Conservation (phyloP, 2,888 invertebrate genomes). For the Sarcophaga subvicina region DNA sequence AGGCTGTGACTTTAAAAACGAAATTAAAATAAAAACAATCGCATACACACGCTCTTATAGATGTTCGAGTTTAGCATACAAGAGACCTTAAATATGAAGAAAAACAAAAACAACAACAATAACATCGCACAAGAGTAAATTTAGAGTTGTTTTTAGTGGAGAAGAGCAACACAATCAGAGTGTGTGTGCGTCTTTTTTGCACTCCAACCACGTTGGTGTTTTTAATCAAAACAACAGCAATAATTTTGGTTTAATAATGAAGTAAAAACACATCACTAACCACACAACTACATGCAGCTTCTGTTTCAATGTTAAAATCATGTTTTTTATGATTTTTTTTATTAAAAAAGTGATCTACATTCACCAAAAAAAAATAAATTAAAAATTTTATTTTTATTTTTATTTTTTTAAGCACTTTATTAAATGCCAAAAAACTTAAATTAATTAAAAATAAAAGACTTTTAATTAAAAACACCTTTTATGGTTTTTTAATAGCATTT, state of each 20-base stretch:
- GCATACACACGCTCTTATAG: too few species aligned
- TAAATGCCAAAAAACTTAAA: constrained; percentile 15
- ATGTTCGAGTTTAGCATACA: not conserved
- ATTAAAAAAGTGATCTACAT: constrained; percentile 16
- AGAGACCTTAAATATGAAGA: not conserved
- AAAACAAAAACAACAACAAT: not conserved
- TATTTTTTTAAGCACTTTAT: constrained; percentile 1
- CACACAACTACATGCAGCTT: constrained; percentile 49
- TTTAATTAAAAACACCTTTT: constrained; percentile 43
- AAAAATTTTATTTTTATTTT: constrained; percentile 27
- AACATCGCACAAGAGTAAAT: not conserved
- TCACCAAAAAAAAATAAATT: not conserved
- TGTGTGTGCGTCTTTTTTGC: constrained; percentile 22
- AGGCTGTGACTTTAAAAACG: too few species aligned
- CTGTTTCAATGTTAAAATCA: constrained; percentile 52
- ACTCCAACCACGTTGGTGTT: constrained; percentile 32
- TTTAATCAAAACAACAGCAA: constrained; percentile 6
- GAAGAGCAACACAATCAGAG: not conserved
- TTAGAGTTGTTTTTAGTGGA: not conserved
- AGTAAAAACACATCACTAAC: constrained; percentile 3
- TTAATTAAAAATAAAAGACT: constrained; percentile 27
- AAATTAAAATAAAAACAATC: too few species aligned
- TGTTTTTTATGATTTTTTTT: not conserved
- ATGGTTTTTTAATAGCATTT: not conserved
- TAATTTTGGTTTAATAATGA: not conserved